A percentile compares a stretch with the other conserved stretches of the same genome.
Evolutionary conservation across 2,113 vertebrate species (phyloP).

Genomic region (Embiotoca jacksoni): DNA sequence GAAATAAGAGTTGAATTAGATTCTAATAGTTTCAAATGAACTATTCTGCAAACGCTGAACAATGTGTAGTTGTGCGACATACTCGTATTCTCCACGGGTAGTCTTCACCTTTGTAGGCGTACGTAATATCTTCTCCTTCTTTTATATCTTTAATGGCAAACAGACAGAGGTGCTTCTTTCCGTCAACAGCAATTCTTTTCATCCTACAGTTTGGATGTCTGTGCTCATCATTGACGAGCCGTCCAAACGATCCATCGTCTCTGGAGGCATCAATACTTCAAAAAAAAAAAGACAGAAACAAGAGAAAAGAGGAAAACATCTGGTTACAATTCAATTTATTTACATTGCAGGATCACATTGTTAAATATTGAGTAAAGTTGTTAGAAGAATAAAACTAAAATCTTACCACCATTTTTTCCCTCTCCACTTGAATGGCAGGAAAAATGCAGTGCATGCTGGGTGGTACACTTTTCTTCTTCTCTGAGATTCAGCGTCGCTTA

Average conservation of each 20-base stretch:
- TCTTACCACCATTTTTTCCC: conserved; percentile 57
- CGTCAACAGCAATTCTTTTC: not conserved
- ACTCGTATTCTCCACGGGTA: conserved; percentile 7
- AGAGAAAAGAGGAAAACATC: not conserved
- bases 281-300: not conserved
- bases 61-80: not conserved
- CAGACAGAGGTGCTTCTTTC: not conserved
- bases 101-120: not conserved
- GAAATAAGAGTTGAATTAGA: too few species aligned
- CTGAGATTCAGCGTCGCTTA: conserved; percentile 3
- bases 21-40: too few species aligned
- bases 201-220: not conserved
- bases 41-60: too few species aligned
- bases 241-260: not conserved
- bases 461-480: conserved; percentile 20
- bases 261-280: conserved; percentile 12
- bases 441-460: conserved; percentile 40
- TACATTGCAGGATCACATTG: not conserved
- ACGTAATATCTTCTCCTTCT: conserved; percentile 5
- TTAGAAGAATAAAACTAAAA: not conserved
- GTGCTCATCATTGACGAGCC: conserved; percentile 3
- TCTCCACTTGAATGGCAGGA: conserved; percentile 55
- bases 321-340: not conserved
- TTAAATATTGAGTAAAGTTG: too few species aligned
- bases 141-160: not conserved